Conservation (phyloP, 2,113 vertebrate genomes). For the Corydoras sp. region DNA sequence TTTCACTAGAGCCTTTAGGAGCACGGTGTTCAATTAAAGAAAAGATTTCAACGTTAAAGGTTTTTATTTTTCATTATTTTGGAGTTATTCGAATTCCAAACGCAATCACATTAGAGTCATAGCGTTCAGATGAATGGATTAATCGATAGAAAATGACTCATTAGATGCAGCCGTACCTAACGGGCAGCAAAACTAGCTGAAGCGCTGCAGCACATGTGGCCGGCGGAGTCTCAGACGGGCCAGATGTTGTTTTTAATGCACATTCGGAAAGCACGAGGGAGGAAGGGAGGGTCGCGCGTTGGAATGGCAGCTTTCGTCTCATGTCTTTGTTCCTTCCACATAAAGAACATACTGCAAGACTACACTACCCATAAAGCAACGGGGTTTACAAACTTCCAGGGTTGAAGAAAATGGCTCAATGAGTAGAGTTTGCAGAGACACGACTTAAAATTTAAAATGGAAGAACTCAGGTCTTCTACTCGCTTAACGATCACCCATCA, state of each 20-base stretch:
- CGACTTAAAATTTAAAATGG: too few relatives aligned
- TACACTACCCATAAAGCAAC: conserved; percentile 27
- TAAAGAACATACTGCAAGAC: neutral
- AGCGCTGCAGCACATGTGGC: conserved; percentile 39
- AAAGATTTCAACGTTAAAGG: too few relatives aligned
- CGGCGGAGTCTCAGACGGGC: conserved; percentile 26
- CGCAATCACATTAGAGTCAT: too few relatives aligned
- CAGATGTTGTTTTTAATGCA: conserved; percentile 45
- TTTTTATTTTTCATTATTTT: too few relatives aligned
- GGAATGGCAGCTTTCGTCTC: conserved; percentile 8
- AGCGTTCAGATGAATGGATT: too few relatives aligned
- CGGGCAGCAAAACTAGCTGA: conserved; percentile 15
- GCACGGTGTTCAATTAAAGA: too few relatives aligned
- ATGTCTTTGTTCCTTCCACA: conserved; percentile 32
- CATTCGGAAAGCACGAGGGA: conserved; percentile 14
- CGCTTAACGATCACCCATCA: too few relatives aligned
- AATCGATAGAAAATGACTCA: too few relatives aligned
- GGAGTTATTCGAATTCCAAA: too few relatives aligned
- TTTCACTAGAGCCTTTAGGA: too few relatives aligned
- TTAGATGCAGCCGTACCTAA: neutral
- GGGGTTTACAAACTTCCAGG: neutral
- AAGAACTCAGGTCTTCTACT: too few relatives aligned
- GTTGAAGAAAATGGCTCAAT: neutral
- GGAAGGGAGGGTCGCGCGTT: conserved; percentile 24
- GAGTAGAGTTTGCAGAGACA: too few relatives aligned